Conservation (phyloP, 2,113 vertebrate species). For the Myodes glareolus region DNA sequence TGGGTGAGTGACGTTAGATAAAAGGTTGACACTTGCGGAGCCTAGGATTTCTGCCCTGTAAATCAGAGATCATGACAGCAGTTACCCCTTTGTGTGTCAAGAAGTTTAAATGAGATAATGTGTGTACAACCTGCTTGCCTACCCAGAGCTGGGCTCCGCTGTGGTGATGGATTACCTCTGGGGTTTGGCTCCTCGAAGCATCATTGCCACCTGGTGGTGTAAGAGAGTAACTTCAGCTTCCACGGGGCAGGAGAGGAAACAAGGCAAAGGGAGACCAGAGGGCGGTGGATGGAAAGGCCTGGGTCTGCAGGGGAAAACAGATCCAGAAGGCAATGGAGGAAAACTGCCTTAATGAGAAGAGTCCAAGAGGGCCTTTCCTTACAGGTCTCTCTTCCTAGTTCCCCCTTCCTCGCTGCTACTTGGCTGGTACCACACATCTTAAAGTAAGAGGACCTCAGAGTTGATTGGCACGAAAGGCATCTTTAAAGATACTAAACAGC, state of each 20-base stretch:
- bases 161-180: background rate
- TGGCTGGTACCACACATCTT: background rate
- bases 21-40: slow-evolving; percentile 3
- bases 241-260: background rate
- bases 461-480: background rate
- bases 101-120: slow-evolving; percentile 60
- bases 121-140: background rate
- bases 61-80: background rate
- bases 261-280: background rate
- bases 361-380: background rate
- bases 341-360: rapidly evolving
- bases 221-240: slow-evolving; percentile 49
- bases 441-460: background rate
- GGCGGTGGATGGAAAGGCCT: background rate
- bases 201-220: slow-evolving; percentile 50
- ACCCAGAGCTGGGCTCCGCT: background rate
- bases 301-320: background rate
- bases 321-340: background rate
- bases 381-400: background rate
- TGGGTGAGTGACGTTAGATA: background rate
- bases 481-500: background rate
- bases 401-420: background rate
- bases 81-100: background rate
- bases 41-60: background rate
- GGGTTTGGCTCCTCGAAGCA: slow-evolving; percentile 52